phyloP scores from a whole-genome alignment of 1,140 invertebrate genomes.

The Brachionus rotundiformis region DNA sequence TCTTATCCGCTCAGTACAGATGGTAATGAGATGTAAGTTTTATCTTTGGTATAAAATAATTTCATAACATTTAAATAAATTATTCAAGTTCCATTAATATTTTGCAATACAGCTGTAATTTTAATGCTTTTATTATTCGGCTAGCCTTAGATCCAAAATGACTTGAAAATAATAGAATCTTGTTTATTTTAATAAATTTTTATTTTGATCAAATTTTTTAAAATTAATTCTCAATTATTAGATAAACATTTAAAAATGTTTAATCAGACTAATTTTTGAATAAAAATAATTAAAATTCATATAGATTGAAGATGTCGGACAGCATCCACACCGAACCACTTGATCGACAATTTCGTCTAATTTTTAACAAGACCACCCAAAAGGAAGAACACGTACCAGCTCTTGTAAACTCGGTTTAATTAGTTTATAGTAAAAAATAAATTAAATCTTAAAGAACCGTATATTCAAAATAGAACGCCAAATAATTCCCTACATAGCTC shows the following conservation, averaged over 20 bases:
- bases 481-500: not conserved
- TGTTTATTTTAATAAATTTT: slow-evolving; percentile 10
- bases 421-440: not conserved
- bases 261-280: too few species aligned
- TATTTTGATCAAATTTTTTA: not conserved
- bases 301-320: not conserved
- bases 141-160: not conserved
- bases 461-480: slow-evolving; percentile 38
- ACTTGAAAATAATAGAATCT: not conserved
- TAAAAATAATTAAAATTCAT: not conserved
- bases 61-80: not conserved
- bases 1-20: slow-evolving; percentile 50
- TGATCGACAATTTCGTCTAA: not conserved
- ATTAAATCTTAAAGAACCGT: not conserved
- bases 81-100: slow-evolving; percentile 51
- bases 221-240: not conserved
- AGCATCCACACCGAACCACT: not conserved
- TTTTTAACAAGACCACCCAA: slow-evolving; percentile 41
- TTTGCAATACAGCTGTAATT: slow-evolving; percentile 38
- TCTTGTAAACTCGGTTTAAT: too few species aligned
- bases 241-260: slow-evolving; percentile 10
- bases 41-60: not conserved
- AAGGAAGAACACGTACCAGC: slow-evolving; percentile 50
- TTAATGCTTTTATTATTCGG: slow-evolving; percentile 42
- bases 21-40: slow-evolving; percentile 50